Percentiles rank a stretch among this genome's conserved stretches.
phyloP scores from a whole-genome alignment of 2,113 vertebrate genomes.

The Petaurus breviceps region DNA sequence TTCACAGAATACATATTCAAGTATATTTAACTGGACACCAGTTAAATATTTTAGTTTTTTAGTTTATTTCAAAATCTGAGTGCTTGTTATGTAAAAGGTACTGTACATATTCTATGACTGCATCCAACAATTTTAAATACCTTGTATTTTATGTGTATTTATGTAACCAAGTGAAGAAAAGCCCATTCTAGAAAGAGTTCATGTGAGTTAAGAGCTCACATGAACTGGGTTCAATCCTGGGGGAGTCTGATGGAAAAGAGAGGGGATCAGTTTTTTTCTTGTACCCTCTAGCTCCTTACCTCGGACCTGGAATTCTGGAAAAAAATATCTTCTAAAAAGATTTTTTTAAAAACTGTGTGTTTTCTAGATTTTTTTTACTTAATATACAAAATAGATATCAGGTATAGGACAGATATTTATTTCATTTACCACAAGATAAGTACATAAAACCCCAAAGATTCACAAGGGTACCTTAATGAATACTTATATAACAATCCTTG shows the following conservation, averaged over 20 bases:
- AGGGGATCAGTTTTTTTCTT: background rate
- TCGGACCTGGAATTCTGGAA: background rate
- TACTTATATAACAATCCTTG: background rate
- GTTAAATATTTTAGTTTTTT: too few species aligned
- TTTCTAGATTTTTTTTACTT: background rate
- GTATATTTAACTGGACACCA: background rate
- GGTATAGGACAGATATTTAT: background rate
- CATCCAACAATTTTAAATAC: background rate
- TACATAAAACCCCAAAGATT: background rate
- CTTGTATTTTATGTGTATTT: background rate
- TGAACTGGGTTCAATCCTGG: background rate
- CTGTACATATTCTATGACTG: background rate
- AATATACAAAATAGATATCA: background rate
- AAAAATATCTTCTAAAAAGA: background rate
- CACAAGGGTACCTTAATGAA: background rate
- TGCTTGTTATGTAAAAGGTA: background rate
- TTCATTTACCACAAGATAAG: background rate
- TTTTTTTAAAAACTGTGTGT: background rate
- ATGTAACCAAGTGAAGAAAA: background rate
- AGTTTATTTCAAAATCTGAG: background rate
- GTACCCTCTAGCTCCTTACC: background rate
- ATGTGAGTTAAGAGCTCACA: background rate
- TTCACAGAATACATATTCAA: background rate
- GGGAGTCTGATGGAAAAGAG: background rate
- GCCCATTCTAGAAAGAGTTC: background rate